Evolutionary conservation across 1,140 invertebrate species (phyloP).

Genomic region (Ceratitis capitata): DNA sequence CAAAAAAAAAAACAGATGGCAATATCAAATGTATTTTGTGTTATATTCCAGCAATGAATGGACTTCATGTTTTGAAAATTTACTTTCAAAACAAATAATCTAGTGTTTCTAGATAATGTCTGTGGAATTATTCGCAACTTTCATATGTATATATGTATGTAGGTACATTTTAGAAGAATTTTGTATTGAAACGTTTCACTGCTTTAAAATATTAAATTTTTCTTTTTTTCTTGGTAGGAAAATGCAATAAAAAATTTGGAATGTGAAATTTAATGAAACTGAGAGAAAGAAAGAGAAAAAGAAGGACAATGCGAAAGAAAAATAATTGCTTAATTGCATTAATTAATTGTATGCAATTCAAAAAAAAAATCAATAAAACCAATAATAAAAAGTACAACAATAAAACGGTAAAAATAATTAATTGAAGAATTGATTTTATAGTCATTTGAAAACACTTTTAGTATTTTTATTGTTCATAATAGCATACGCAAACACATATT

Average conservation of each 20-base stretch:
- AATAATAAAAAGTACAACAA: background rate
- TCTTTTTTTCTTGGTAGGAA: background rate
- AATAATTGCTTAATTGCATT: background rate
- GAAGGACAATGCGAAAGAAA: background rate
- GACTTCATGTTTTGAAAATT: no score
- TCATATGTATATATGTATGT: background rate
- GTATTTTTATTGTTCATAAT: background rate
- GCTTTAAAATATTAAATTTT: no score
- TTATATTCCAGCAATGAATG: background rate
- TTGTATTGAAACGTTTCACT: background rate
- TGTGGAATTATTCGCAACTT: background rate
- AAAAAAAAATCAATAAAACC: background rate
- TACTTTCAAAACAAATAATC: no score
- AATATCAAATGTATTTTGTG: background rate
- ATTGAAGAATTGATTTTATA: conserved; percentile 7
- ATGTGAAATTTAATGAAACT: no score
- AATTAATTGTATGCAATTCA: background rate
- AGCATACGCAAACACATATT: background rate
- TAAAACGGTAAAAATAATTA: background rate
- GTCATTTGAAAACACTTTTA: conserved; percentile 19
- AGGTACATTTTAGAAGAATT: background rate
- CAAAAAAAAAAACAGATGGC: background rate
- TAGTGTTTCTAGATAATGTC: no score
- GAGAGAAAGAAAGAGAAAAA: background rate
- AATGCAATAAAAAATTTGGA: background rate